Percentiles rank a stretch among this genome's conserved stretches.
phyloP scores from a whole-genome alignment of 92 coral and sea anemone genomes.

The Metridium senile region DNA sequence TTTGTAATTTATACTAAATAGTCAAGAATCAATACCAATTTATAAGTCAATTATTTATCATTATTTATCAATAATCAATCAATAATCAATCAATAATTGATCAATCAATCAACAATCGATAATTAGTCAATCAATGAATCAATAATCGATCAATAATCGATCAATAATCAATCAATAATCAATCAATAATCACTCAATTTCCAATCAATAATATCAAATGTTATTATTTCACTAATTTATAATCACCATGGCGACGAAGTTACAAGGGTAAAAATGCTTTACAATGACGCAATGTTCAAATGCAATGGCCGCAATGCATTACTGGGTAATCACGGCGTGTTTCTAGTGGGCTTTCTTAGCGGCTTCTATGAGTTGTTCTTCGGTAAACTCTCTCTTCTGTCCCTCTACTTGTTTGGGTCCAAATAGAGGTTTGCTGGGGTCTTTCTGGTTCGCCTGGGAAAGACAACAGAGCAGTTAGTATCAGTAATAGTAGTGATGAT shows the following conservation, averaged over 20 bases:
- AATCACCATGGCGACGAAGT: too few species aligned
- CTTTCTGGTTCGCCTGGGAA: slow-evolving; percentile 30
- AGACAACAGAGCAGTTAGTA: background rate
- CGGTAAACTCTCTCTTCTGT: slow-evolving; percentile 71
- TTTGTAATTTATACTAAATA: too few species aligned
- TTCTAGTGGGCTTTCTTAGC: slow-evolving; percentile 58
- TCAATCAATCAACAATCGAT: background rate
- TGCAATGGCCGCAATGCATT: background rate
- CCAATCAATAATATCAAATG: too few species aligned
- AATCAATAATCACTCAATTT: background rate
- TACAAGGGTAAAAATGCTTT: background rate
- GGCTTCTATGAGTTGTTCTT: slow-evolving; percentile 78
- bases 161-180: background rate
- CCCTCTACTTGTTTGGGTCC: slow-evolving; percentile 73
- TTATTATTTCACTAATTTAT: too few species aligned
- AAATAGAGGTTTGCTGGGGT: slow-evolving; percentile 49
- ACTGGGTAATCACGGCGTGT: slow-evolving; percentile 4
- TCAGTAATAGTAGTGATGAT: background rate
- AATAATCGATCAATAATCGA: background rate
- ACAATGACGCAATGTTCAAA: background rate
- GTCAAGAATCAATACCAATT: too few species aligned
- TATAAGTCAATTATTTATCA: background rate
- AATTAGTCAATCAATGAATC: background rate
- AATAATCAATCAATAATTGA: background rate
- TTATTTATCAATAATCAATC: background rate